A percentile compares a stretch with the other conserved stretches of the same genome.
phyloP scores from a whole-genome alignment of 2,113 vertebrate genomes.

The Vulpes ferrilata region DNA sequence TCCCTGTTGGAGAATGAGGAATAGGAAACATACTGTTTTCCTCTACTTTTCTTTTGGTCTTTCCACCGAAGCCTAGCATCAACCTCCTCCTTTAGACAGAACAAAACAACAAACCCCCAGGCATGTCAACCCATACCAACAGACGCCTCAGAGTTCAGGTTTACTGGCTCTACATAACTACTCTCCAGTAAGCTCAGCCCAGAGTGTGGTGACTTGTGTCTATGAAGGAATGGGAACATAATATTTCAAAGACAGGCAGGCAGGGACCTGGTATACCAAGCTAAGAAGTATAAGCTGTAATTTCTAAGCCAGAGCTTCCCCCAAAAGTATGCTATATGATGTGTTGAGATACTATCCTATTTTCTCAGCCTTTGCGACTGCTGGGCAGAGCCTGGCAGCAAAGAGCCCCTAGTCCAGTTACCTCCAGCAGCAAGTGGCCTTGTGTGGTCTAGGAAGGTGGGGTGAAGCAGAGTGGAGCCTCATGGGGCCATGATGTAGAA shows the following conservation, averaged over 20 bases:
- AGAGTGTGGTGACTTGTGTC: neutral
- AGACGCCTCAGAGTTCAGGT: neutral
- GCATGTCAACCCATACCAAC: neutral
- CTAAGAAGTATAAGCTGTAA: neutral
- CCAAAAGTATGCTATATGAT: neutral
- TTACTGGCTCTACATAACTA: neutral
- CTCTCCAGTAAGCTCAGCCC: neutral
- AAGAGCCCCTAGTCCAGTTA: neutral
- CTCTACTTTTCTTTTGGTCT: constrained; percentile 22
- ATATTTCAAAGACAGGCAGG: neutral
- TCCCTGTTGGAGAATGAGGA: neutral
- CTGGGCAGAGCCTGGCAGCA: neutral
- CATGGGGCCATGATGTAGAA: neutral
- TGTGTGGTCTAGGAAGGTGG: neutral
- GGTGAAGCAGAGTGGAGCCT: neutral
- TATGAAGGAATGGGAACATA: neutral
- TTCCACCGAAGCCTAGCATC: neutral
- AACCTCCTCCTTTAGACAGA: neutral
- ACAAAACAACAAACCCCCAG: neutral
- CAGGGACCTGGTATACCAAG: neutral
- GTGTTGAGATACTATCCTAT: neutral
- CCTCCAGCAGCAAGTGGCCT: neutral
- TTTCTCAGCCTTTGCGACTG: neutral
- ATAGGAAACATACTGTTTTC: neutral
- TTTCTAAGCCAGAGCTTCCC: neutral